phyloP scores from a whole-genome alignment of 2,797 vertebrate species.

The Catostomus latipinnis region DNA sequence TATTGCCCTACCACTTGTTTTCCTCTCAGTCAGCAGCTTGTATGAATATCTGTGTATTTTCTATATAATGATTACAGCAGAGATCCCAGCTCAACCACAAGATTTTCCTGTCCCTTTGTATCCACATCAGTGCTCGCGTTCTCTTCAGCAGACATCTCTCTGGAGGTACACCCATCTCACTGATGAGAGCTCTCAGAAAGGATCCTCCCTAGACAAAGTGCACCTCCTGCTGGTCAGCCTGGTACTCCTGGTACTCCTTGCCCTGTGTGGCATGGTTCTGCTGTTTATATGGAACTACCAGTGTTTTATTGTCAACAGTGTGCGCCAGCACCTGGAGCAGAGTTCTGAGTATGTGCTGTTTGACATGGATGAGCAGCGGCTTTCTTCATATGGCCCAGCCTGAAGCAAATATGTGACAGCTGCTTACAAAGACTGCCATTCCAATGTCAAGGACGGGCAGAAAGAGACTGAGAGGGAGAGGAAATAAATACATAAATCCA shows the following conservation, averaged over 20 bases:
- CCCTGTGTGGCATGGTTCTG: conserved; percentile 59
- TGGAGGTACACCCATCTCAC: conserved; percentile 18
- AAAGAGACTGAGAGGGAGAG: background rate
- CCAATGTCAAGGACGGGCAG: background rate
- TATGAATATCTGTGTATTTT: background rate
- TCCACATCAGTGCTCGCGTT: conserved; percentile 25
- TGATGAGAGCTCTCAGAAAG: background rate
- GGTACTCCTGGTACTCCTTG: conserved; percentile 53
- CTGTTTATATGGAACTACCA: conserved; percentile 66
- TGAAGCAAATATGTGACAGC: conserved; percentile 28
- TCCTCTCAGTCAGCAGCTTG: conserved; percentile 31
- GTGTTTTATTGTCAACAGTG: conserved; percentile 57
- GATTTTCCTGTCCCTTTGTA: conserved; percentile 12
- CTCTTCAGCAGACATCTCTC: conserved; percentile 50
- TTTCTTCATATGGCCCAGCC: conserved; percentile 29
- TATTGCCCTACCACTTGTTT: conserved; percentile 26
- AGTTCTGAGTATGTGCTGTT: conserved; percentile 40
- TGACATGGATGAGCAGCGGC: conserved; percentile 13
- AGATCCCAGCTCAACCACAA: conserved; percentile 5
- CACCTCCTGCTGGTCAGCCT: conserved; percentile 55
- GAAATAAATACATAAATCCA: background rate
- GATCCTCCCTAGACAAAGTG: conserved; percentile 37
- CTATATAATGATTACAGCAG: conserved; percentile 27
- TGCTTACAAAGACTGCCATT: conserved; percentile 9
- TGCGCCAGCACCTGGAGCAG: conserved; percentile 54